Evolutionary conservation across 1,140 invertebrate genomes (phyloP).

Genomic region (Ericerus pela): DNA sequence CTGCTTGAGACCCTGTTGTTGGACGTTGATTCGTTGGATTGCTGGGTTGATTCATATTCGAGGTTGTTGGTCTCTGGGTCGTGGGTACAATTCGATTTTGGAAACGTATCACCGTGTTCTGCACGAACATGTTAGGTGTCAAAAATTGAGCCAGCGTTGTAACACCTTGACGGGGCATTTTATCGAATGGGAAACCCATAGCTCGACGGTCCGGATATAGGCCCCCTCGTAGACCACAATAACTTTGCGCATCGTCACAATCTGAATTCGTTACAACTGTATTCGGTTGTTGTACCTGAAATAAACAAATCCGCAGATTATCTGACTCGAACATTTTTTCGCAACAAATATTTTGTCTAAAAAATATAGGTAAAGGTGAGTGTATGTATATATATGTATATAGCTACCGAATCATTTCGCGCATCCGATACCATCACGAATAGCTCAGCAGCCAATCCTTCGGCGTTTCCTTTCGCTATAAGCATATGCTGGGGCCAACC

Average conservation of each 20-base stretch:
- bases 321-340: background rate
- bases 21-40: no score
- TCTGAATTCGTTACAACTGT: background rate
- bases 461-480: slow-evolving; percentile 50
- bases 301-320: background rate
- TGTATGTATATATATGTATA: background rate
- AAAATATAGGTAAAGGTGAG: background rate
- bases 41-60: no score
- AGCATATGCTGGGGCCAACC: slow-evolving; percentile 79
- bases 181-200: background rate
- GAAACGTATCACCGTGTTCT: slow-evolving; percentile 11
- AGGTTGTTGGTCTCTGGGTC: no score
- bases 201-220: background rate
- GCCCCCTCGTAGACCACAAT: background rate
- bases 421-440: slow-evolving; percentile 72
- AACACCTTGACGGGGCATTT: background rate
- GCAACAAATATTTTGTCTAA: background rate
- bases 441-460: slow-evolving; percentile 50
- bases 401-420: slow-evolving; percentile 44
- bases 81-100: background rate
- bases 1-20: no score
- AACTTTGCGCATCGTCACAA: background rate
- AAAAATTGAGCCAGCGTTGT: slow-evolving; percentile 13
- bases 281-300: background rate
- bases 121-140: slow-evolving; percentile 13